Evolutionary conservation across 1,140 invertebrate species (phyloP).

Genomic region (Zaprionus gabonicus): DNA sequence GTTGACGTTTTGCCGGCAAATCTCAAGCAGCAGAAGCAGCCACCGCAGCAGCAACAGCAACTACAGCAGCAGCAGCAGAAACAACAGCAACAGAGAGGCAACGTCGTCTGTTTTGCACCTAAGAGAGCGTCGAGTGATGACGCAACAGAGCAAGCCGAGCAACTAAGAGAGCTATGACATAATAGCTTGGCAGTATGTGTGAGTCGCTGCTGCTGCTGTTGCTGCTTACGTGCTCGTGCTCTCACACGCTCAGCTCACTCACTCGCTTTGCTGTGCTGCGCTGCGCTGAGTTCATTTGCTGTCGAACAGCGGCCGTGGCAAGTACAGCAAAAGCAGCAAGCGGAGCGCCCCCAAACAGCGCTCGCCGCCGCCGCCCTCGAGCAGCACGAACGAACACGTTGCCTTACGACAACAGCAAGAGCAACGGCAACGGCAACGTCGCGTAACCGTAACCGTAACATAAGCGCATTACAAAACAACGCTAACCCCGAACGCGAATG

Average conservation of each 20-base stretch:
- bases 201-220: slow-evolving; percentile 1
- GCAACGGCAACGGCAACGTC: slow-evolving; percentile 35
- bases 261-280: slow-evolving; percentile 5
- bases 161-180: slow-evolving; percentile 49
- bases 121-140: slow-evolving; percentile 51
- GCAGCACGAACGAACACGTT: slow-evolving; percentile 60
- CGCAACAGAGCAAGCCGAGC: slow-evolving; percentile 27
- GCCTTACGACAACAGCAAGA: slow-evolving; percentile 26
- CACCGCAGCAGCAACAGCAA: slow-evolving; percentile 3
- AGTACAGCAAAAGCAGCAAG: slow-evolving; percentile 57
- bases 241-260: neutral
- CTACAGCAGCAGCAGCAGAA: neutral
- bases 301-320: slow-evolving; percentile 73
- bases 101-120: slow-evolving; percentile 10
- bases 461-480: slow-evolving; percentile 77
- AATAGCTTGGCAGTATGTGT: slow-evolving; percentile 24
- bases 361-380: slow-evolving; percentile 36
- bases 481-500: slow-evolving; percentile 24
- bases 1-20: slow-evolving; percentile 78
- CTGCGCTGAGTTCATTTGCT: slow-evolving; percentile 58
- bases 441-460: slow-evolving; percentile 60
- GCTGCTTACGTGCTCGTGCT: slow-evolving; percentile 25
- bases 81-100: neutral
- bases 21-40: slow-evolving; percentile 19
- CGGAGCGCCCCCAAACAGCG: slow-evolving; percentile 43